Evolutionary conservation across 2,888 invertebrate genomes (phyloP), one percentile per base, ranked within the genome.

Genomic region (Linnaemya vulpina): DNA sequence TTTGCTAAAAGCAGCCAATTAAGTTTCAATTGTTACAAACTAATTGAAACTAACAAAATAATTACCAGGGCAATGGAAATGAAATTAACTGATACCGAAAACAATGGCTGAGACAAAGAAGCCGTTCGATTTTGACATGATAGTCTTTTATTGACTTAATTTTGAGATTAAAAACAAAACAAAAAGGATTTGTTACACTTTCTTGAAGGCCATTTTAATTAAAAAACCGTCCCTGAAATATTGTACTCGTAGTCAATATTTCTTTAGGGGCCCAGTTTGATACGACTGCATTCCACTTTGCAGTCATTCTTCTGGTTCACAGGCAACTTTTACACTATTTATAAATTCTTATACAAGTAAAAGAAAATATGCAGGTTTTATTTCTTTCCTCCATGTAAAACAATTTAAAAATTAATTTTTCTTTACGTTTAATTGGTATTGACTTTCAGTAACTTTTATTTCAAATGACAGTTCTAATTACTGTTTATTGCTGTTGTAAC

Each of bases 401-500:
- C 10, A 63, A 25, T 65, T 71, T 71, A 51, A 76, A 74, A 76
- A 70, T 70, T 70, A 71, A 58, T 76, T 71, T 82, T 20, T 55
- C 49, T 58, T 25, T 8, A 25, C 15, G 58, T 11, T 46, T 82
- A 79, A 79, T 82, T 82, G 82, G 60, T 82, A 82, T 79, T 85
- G 85, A 75, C 85, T 82, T 75, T 82, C 55, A 82, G 78, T 85
- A 85, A 85, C 62, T 82, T 76, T 79, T 76, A 82, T 70, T 70
- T 79, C 65, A 71, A 82, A 49, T 85, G 85, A 85, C 85, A 85
- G 85, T 75, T 79, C 70, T 75, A 85, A 85, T 85, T 82, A 79
- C 71, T 71, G 60, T 68, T 76, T 78, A 76, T 70, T 71, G 51
- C 75, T 71, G 58, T 71, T 65, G 30, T 76, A n/a, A n/a, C n/a